Evolutionary conservation across 1,140 invertebrate genomes (phyloP).

Genomic region (Helicoverpa armigera): DNA sequence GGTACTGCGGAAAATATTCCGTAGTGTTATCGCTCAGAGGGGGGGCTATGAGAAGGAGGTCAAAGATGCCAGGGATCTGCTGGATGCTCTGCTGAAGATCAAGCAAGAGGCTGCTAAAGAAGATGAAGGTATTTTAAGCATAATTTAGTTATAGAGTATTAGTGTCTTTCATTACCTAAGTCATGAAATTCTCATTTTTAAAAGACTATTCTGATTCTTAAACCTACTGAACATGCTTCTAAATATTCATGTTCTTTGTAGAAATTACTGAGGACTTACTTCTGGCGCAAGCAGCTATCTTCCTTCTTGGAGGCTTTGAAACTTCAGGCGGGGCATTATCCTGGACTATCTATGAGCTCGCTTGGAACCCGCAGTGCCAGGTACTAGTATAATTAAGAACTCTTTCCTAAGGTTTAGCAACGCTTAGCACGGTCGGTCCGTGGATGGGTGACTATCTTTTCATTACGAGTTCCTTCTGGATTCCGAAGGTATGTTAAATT

Average conservation of each 20-base stretch:
- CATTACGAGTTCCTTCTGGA: no score
- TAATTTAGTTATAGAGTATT: background rate
- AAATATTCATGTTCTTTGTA: background rate
- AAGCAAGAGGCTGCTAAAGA: conserved; percentile 51
- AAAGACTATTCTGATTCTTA: no score
- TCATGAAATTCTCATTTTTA: no score
- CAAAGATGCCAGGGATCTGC: conserved; percentile 46
- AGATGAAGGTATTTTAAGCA: conserved; percentile 51
- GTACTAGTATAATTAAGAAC: background rate
- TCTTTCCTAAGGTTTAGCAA: background rate
- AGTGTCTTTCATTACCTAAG: background rate
- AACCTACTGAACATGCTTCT: background rate
- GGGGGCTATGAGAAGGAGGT: conserved; percentile 43
- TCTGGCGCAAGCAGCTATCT: conserved; percentile 41
- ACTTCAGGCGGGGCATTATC: conserved; percentile 19
- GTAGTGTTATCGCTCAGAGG: conserved; percentile 44
- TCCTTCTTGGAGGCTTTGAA: conserved; percentile 43
- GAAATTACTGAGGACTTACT: conserved; percentile 34
- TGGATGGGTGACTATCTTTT: no score
- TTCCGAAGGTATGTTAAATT: no score
- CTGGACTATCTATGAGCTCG: conserved; percentile 9
- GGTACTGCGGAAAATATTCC: conserved; percentile 52
- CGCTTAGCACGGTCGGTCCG: no score
- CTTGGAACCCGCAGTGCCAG: conserved; percentile 27
- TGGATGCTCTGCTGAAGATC: conserved; percentile 57